A percentile compares a stretch with the other conserved stretches of the same genome.
Conservation (phyloP, 1,140 invertebrate species). For the Sitophilus oryzae region DNA sequence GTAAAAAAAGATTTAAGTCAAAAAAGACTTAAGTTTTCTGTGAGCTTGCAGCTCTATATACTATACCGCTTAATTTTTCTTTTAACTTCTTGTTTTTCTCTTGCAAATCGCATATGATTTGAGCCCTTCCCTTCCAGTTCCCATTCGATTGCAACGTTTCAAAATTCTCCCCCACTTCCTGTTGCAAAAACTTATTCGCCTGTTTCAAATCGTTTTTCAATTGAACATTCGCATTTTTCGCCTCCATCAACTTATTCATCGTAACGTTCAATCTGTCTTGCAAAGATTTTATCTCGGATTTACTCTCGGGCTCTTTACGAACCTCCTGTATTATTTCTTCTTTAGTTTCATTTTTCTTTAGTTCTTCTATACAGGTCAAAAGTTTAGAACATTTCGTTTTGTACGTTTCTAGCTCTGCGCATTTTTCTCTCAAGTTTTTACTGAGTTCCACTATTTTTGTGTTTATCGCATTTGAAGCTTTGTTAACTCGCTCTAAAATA, state of each 20-base stretch:
- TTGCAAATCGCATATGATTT: slow-evolving; percentile 61
- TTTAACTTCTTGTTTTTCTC: slow-evolving; percentile 58
- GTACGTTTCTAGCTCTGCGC: slow-evolving; percentile 42
- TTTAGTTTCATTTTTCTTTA: slow-evolving; percentile 22
- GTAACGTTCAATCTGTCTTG: slow-evolving; percentile 53
- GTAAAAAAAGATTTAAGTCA: no score
- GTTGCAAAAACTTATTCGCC: slow-evolving; percentile 58
- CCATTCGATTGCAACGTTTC: slow-evolving; percentile 29
- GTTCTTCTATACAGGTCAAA: slow-evolving; percentile 34
- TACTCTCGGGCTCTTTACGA: slow-evolving; percentile 16
- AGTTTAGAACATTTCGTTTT: slow-evolving; percentile 43
- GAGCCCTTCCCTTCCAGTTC: slow-evolving; percentile 63
- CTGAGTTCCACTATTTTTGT: slow-evolving; percentile 47
- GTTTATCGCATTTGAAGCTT: slow-evolving; percentile 1
- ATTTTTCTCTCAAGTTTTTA: slow-evolving; percentile 46
- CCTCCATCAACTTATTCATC: slow-evolving; percentile 60
- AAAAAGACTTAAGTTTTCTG: no score
- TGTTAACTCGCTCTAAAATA: background rate
- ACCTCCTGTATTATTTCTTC: background rate
- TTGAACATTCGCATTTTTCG: slow-evolving; percentile 58
- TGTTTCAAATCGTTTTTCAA: slow-evolving; percentile 58
- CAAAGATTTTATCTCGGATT: slow-evolving; percentile 49
- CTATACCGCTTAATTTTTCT: slow-evolving; percentile 48
- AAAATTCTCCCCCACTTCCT: slow-evolving; percentile 57
- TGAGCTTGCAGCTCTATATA: no score